These are phyloP conservation scores for Entomyzon cyanotis DNA, from an alignment of 2,113 vertebrate species.

Conservation along the genomic window DNA sequence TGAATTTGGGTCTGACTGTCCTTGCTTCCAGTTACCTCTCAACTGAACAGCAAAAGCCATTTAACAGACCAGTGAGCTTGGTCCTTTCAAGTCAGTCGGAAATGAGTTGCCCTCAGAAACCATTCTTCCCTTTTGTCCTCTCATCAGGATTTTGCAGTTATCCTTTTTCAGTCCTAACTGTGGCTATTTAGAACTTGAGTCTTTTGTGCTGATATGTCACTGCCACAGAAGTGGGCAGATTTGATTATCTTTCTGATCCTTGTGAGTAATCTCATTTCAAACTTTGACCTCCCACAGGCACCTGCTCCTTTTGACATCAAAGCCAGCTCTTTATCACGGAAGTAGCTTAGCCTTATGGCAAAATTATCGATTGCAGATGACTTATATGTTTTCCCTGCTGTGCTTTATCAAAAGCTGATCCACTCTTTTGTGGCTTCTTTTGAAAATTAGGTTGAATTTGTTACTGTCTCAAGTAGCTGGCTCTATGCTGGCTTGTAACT, in stretches of 20 bases:
- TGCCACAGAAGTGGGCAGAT: constrained; percentile 59
- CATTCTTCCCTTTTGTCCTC: constrained; percentile 54
- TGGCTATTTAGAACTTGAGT: constrained; percentile 55
- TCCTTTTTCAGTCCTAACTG: constrained; percentile 55
- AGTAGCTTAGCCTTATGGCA: constrained; percentile 63
- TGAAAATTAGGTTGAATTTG: constrained; percentile 58
- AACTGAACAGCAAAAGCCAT: constrained; percentile 31
- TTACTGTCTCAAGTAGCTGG: constrained; percentile 44
- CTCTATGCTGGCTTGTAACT: neutral
- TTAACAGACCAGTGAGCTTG: constrained; percentile 49
- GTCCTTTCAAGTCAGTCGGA: constrained; percentile 55
- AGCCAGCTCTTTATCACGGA: constrained; percentile 56
- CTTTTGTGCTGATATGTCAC: constrained; percentile 60
- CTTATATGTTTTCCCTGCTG: constrained; percentile 35
- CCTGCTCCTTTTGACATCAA: constrained; percentile 61
- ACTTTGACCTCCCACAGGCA: constrained; percentile 64
- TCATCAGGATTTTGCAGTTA: constrained; percentile 60
- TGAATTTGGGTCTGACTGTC: neutral
- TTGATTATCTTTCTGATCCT: constrained; percentile 67
- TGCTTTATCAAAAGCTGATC: constrained; percentile 45
- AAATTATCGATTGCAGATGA: constrained; percentile 63
- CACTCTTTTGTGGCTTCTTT: constrained; percentile 40
- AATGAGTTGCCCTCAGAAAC: constrained; percentile 55
- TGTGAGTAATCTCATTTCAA: constrained; percentile 64
- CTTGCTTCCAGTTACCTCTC: constrained; percentile 26